Base-by-base conservation (phyloP, 2,888 invertebrate genomes). In the Hirtodrosophila cameraria region DNA sequence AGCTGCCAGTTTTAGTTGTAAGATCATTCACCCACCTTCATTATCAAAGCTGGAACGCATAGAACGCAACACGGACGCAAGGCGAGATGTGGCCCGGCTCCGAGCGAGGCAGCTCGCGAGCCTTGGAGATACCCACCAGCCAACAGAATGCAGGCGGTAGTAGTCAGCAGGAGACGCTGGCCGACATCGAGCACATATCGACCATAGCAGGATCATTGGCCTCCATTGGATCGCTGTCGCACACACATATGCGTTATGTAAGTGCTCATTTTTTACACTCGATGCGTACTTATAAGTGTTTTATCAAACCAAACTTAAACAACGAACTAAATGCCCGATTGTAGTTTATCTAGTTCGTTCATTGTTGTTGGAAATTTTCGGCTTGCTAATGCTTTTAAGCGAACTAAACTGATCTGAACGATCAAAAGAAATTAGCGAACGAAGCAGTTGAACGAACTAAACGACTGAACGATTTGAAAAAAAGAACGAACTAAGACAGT, bases 191-290 rank as follows among this genome's bases (percentile, higher is more conserved):
- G 66, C 94, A 94, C 87, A 91, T 94, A 71, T 94, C 94, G n/a
- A 95, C 94, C 6, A 94, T 95, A 84, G 94, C 94, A 27, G 94
- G 95, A 39, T 94, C 94, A 1, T 91, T 94, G 74, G 92, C 87
- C 33, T 93, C 93, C 0, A 90, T 93, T 78, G 93, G 93, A 39
- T 93, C 93, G 8, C 88, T 93, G 60, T 93, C 93, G 36, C 91
- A 93, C 52, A 93, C 93, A 27, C 89, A 88, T 48, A 83, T 84
- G 71, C 87, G 88, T 18, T 89, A 89, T 55, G 89, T 89, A 66
- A 82, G 89, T 41, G 2, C 8, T 5, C 13, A 13, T 6, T 12
- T 9, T 31, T 4, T 3, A 12, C 8, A 8, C 15, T 1, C 16
- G 9, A 7, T 7, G 5, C n/a, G 18, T 9, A 3, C 4, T 36